Evolutionary conservation across 2,888 invertebrate species (phyloP), one percentile per base, ranked within the genome.

Genomic region (Tetragnatha montana): DNA sequence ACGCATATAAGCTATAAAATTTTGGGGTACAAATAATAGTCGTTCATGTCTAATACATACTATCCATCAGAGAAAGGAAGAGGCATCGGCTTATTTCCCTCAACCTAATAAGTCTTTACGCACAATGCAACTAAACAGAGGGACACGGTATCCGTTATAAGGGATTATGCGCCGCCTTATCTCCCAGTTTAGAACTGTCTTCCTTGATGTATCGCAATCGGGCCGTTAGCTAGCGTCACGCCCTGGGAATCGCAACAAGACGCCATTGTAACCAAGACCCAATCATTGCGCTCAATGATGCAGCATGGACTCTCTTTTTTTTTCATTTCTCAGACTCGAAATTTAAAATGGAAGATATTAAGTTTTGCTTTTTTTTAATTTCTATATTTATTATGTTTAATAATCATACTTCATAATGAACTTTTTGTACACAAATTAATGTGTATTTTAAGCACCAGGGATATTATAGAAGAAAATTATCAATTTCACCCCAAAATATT

Each of bases 121-220:
- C 35, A 35, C 17, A 60, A 60, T 60, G 17, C 8, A 12, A 60
- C 60, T 17, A 0, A 60, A 60, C 10, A 60, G 60, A 17, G 12
- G 60, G 12, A 60, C 60, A 4, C 17, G 17, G 60, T 60, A 17
- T 60, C 60, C 60, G 17, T 60, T 8, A 60, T 60, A 60, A 17
- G 17, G 60, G 60, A 60, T 60, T 60, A 60, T 12, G 17, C 14
- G 8, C 12, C 10, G 8, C 60, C 12, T 60, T 60, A 12, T 60
- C 17, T 60, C 60, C 60, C 60, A 60, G 60, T 60, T 60, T 60
- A 60, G 60, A 60, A 60, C 60, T 60, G 60, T 60, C 71, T 60
- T 85, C 70, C 51, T 78, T 35, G 22, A n/a, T 10, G 85, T 49
- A 85, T 85, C 22, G 22, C 85, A 85, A 85, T 85, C 51, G 71